Percentiles rank a stretch among this genome's conserved stretches.
These are phyloP conservation scores for Podarcis muralis DNA, from an alignment of 2,113 vertebrate genomes.

Conservation along the genomic window DNA sequence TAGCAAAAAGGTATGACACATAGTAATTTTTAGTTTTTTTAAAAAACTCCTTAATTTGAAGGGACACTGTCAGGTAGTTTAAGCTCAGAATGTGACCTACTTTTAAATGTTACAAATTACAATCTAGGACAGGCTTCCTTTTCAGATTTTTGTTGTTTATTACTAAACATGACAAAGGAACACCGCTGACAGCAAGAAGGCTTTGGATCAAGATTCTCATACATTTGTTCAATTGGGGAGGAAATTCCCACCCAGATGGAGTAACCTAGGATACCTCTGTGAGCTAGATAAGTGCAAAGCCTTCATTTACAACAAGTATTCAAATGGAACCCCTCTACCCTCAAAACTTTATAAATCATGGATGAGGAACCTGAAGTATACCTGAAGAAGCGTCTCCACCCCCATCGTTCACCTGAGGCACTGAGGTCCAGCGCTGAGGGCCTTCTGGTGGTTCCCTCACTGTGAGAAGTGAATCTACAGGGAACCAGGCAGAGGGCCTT, in stretches of 20 bases:
- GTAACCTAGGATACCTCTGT: background rate
- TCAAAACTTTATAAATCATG: background rate
- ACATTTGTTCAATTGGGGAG: background rate
- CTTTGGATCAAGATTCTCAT: background rate
- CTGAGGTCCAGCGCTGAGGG: too few species aligned
- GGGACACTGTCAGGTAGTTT: conserved; percentile 50
- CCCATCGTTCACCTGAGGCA: too few species aligned
- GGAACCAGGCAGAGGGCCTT: too few species aligned
- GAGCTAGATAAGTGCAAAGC: background rate
- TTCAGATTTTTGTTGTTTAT: conserved; percentile 10
- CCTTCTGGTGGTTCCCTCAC: too few species aligned
- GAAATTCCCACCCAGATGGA: background rate
- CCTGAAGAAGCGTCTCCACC: too few species aligned
- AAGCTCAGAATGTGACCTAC: conserved; percentile 44
- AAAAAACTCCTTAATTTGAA: conserved; percentile 46
- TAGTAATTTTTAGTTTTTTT: conserved; percentile 3
- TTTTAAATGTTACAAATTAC: conserved; percentile 46
- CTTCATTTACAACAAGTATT: background rate
- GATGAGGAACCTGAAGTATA: background rate
- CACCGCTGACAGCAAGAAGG: background rate
- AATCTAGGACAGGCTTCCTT: conserved; percentile 31
- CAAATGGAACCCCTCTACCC: background rate
- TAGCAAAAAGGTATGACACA: conserved; percentile 37
- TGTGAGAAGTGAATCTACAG: too few species aligned
- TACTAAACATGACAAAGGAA: accelerated